A percentile compares a stretch with the other conserved stretches of the same genome.
These are phyloP conservation scores for Noctilio leporinus DNA, from an alignment of 2,113 vertebrate genomes.

Conservation along the genomic window DNA sequence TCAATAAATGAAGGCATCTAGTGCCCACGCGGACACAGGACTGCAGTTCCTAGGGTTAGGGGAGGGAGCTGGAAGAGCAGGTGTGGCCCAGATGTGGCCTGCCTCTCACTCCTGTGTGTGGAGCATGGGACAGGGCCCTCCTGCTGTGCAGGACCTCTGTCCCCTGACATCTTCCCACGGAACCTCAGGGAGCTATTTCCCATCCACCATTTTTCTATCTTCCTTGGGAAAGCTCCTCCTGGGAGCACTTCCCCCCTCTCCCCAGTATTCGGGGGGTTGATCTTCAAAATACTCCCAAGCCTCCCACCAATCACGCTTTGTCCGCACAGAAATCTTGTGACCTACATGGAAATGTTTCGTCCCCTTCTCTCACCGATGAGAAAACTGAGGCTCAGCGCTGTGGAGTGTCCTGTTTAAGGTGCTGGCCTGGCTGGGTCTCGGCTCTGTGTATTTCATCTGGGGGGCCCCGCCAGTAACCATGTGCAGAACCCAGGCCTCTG, in stretches of 20 bases:
- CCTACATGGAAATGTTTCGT: background rate
- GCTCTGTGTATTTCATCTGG: background rate
- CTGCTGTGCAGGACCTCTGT: background rate
- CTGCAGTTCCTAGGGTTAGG: background rate
- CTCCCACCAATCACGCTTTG: background rate
- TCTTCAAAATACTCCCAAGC: background rate
- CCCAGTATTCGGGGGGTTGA: too few species aligned
- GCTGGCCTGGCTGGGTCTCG: background rate
- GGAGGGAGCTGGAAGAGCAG: background rate
- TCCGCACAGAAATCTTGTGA: background rate
- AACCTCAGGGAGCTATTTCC: background rate
- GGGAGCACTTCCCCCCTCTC: background rate
- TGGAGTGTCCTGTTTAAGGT: accelerated
- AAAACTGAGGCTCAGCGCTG: background rate
- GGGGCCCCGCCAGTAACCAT: accelerated
- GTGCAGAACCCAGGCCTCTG: background rate
- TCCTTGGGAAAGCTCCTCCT: background rate
- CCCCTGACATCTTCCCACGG: background rate
- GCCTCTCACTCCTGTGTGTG: background rate
- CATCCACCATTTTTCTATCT: too few species aligned
- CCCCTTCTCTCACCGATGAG: background rate
- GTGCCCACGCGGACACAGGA: background rate
- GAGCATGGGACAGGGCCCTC: background rate
- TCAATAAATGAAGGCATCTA: accelerated
- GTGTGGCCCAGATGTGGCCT: background rate